Conservation (phyloP, 30 jellyfish, hydroid and myxozoan genomes). For the Morbakka virulenta region DNA sequence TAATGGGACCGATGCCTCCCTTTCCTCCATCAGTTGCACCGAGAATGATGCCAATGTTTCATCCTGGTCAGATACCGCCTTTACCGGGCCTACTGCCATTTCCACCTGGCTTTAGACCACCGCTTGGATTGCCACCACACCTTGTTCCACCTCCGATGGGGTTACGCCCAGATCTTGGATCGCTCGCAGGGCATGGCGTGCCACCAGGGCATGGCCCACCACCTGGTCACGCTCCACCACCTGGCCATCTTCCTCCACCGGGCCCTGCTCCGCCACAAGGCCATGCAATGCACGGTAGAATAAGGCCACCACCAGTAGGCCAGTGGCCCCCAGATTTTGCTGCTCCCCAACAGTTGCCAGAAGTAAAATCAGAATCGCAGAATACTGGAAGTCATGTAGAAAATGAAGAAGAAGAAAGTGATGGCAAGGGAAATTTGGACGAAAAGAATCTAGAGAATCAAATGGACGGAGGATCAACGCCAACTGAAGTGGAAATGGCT, state of each 20-base stretch:
- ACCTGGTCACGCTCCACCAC: constrained; percentile 58
- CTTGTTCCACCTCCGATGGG: constrained; percentile 3
- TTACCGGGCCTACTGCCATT: constrained; percentile 69
- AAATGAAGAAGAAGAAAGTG: background rate
- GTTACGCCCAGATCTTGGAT: background rate
- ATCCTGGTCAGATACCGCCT: constrained; percentile 38
- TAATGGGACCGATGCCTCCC: constrained; percentile 9
- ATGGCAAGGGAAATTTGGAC: background rate
- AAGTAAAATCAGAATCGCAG: constrained; percentile 10
- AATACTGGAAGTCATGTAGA: background rate
- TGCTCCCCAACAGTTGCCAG: background rate
- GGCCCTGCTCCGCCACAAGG: constrained; percentile 46
- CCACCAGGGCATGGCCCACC: too few species aligned
- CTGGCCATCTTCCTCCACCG: constrained; percentile 64
- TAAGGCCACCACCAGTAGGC: constrained; percentile 28
- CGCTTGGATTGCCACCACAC: constrained; percentile 4
- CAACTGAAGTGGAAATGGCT: background rate
- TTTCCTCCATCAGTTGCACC: constrained; percentile 27
- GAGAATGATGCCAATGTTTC: background rate
- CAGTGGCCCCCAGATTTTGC: constrained; percentile 20
- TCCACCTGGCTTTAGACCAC: constrained; percentile 82
- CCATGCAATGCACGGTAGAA: constrained; percentile 20
- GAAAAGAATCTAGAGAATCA: background rate
- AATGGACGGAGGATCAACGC: background rate
- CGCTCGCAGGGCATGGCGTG: constrained; percentile 44